These are phyloP conservation scores for Micrasema longulum DNA, from an alignment of 1,140 invertebrate species.

Conservation along the genomic window DNA sequence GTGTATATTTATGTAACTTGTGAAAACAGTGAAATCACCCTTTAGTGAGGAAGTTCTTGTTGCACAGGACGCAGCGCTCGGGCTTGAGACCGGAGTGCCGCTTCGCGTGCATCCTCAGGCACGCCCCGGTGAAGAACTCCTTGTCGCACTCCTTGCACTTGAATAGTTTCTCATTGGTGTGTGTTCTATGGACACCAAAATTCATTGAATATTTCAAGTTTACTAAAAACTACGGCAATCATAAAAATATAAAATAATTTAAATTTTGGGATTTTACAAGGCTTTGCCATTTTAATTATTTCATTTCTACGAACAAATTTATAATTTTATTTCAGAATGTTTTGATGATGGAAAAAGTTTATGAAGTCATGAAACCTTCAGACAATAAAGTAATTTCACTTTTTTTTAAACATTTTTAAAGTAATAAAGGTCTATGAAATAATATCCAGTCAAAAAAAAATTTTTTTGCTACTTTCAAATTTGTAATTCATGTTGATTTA, in stretches of 20 bases:
- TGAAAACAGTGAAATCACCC: slow-evolving; percentile 5
- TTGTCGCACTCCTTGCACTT: slow-evolving; percentile 47
- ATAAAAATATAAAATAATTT: neutral
- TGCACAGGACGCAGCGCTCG: slow-evolving; percentile 10
- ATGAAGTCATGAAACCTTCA: neutral
- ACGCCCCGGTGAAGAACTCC: slow-evolving; percentile 17
- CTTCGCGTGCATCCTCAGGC: slow-evolving; percentile 31
- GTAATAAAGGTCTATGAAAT: too few species aligned
- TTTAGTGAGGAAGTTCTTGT: slow-evolving; percentile 6
- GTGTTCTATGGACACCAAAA: slow-evolving; percentile 29
- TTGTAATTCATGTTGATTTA: too few species aligned
- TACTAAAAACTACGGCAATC: neutral
- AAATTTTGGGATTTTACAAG: neutral
- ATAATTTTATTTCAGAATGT: neutral
- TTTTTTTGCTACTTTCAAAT: too few species aligned
- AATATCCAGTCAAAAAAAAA: too few species aligned
- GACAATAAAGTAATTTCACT: too few species aligned
- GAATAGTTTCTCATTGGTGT: slow-evolving; percentile 44
- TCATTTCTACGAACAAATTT: neutral
- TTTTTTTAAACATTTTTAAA: too few species aligned
- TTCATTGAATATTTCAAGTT: neutral
- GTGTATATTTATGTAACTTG: too few species aligned
- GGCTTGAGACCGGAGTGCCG: slow-evolving; percentile 39
- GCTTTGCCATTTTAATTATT: neutral
- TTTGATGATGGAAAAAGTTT: neutral